A percentile compares a stretch with the other conserved stretches of the same genome.
These are phyloP conservation scores for Hoplostethus atlanticus DNA, from an alignment of 2,797 vertebrate genomes.

Conservation along the genomic window DNA sequence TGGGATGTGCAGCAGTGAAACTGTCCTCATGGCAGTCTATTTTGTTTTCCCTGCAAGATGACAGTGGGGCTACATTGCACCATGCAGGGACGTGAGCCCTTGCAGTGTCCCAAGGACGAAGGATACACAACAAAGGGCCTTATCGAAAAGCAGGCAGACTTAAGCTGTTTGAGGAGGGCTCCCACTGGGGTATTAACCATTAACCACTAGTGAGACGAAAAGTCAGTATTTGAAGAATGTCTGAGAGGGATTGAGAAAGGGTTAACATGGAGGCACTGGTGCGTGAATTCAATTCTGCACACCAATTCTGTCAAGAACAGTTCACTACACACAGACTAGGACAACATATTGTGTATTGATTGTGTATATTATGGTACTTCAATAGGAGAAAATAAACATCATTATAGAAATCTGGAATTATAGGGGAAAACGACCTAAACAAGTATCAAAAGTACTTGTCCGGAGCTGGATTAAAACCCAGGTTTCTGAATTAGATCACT, in stretches of 20 bases:
- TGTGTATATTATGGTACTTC: no score
- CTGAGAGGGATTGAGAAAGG: background rate
- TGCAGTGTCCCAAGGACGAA: slow-evolving; percentile 9
- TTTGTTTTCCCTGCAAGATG: slow-evolving; percentile 33
- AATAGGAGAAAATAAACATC: no score
- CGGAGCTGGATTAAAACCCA: background rate
- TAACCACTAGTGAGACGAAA: background rate
- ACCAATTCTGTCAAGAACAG: background rate
- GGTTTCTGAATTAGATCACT: background rate
- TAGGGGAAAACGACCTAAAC: background rate
- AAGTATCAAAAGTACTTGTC: background rate
- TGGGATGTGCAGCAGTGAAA: slow-evolving; percentile 3
- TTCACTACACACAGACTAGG: background rate
- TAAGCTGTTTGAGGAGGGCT: background rate
- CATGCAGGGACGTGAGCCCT: slow-evolving; percentile 15
- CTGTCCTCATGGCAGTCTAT: slow-evolving; percentile 6
- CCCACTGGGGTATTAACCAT: background rate
- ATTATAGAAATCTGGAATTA: background rate
- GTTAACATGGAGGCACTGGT: background rate
- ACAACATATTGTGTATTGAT: no score
- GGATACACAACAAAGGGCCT: slow-evolving; percentile 13
- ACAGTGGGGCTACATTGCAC: slow-evolving; percentile 10
- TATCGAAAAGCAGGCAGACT: slow-evolving; percentile 3
- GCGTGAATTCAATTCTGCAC: background rate
- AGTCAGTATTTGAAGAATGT: background rate